Evolutionary conservation across 2,888 invertebrate species (phyloP), one percentile per base, ranked within the genome.

Genomic region (Rhodophaea formosa): DNA sequence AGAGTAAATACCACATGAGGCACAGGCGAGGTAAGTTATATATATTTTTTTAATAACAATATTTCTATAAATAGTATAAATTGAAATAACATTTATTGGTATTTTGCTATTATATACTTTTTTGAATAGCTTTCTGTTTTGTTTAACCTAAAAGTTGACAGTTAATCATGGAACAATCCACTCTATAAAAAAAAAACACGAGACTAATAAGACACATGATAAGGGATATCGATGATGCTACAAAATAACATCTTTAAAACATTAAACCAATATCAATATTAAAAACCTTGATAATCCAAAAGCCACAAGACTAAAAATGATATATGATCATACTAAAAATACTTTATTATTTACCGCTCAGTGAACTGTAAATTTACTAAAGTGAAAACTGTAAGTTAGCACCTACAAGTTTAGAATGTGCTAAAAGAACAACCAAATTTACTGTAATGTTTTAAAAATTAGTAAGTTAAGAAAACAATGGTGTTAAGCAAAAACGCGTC

Each of bases 11-110:
- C 69, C 94, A 94, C 75, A 92, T 93, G 75, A 90, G 95, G 74
- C 95, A 95, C 82, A 94, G 95, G 79, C 93, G 94, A 94, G 95
- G 95, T 95, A 88, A 92, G 92, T 77, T 29, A 15, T 35, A 49
- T 64, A 17, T 30, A 12, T 47, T 47, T 47, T 35, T 8, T 39
- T 12, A n/a, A 12, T 39, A 2, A 39, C 12, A 17, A 23, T 8
- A 46, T 17, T 17, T 44, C 23, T 5, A 5, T 3, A 23, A 23
- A 3, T 23, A 23, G 3, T 23, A 23, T 5, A 23, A 23, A 23
- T 3, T 23, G 23, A 23, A 23, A 3, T 23, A 2, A 23, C 23
- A n/a, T n/a, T n/a, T 23, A 23, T 23, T 23, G 23, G 23, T 23
- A 23, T 23, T 23, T 2, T 23, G 23, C 23, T 23, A 3, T 3